phyloP scores from a whole-genome alignment of 2,113 vertebrate genomes.

The Parus major region DNA sequence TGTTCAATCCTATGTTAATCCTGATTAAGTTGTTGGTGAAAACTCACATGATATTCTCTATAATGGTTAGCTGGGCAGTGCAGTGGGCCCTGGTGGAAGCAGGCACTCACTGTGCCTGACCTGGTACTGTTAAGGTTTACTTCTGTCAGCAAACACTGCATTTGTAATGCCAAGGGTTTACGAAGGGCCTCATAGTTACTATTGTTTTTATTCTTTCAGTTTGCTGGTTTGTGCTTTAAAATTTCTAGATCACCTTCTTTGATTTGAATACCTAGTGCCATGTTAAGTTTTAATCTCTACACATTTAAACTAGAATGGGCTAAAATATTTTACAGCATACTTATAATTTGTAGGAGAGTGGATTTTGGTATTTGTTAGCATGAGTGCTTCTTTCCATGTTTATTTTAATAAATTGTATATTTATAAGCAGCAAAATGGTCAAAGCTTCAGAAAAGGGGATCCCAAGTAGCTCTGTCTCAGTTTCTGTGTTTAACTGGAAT shows the following conservation, averaged over 20 bases:
- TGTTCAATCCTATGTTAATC: background rate
- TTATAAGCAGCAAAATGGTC: background rate
- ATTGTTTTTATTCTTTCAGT: background rate
- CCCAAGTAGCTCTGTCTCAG: background rate
- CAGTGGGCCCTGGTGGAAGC: background rate
- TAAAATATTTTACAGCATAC: background rate
- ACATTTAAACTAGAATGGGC: background rate
- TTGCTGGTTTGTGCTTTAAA: background rate
- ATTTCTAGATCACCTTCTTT: background rate
- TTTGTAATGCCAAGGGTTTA: background rate
- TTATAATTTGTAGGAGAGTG: background rate
- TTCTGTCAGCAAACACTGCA: background rate
- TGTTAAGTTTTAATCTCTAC: background rate
- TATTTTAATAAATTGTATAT: background rate
- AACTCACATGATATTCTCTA: background rate
- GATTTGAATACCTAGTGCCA: background rate
- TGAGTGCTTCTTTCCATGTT: background rate
- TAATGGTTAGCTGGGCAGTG: background rate
- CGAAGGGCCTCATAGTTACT: background rate
- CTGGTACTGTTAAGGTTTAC: background rate
- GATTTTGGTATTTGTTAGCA: background rate
- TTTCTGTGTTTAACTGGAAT: background rate
- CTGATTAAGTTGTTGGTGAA: background rate
- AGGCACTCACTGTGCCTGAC: background rate
- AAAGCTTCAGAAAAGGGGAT: background rate